Evolutionary conservation across 2,888 invertebrate genomes (phyloP).

Genomic region (Venusia cambrica): DNA sequence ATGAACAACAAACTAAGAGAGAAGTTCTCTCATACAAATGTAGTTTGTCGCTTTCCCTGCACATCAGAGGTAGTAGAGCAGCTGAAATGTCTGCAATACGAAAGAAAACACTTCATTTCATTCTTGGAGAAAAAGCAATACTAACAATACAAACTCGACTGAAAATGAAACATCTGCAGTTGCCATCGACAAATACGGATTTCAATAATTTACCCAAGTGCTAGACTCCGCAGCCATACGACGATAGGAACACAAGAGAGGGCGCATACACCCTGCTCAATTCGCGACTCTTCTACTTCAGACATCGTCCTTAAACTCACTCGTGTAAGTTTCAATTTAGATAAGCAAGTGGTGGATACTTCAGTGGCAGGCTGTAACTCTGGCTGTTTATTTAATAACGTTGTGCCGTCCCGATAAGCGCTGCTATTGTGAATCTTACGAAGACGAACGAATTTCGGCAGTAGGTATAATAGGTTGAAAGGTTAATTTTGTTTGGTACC

Average conservation of each 20-base stretch:
- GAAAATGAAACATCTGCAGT: slow-evolving; percentile 39
- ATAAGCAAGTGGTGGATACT: slow-evolving; percentile 5
- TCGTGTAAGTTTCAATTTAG: slow-evolving; percentile 11
- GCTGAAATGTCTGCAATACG: no score
- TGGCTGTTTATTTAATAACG: slow-evolving; percentile 73
- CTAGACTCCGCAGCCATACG: slow-evolving; percentile 42
- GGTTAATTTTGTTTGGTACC: slow-evolving; percentile 24
- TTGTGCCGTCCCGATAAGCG: slow-evolving; percentile 64
- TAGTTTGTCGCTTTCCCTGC: no score
- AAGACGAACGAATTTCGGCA: slow-evolving; percentile 33
- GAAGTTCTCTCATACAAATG: no score
- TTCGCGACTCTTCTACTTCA: slow-evolving; percentile 1
- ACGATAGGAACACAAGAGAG: slow-evolving; percentile 47
- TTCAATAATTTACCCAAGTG: slow-evolving; percentile 52
- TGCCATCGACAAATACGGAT: slow-evolving; percentile 42
- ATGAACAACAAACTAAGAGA: no score
- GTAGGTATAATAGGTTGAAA: slow-evolving; percentile 25
- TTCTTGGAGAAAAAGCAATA: slow-evolving; percentile 11
- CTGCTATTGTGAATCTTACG: slow-evolving; percentile 53
- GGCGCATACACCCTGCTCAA: slow-evolving; percentile 32
- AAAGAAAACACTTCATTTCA: no score
- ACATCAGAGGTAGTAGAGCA: no score
- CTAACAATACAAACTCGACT: slow-evolving; percentile 22
- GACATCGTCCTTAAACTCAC: slow-evolving; percentile 9
- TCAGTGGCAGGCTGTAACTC: slow-evolving; percentile 26